Conservation (phyloP, 30 jellyfish, hydroid and myxozoan species). For the Turritopsis rubra region DNA sequence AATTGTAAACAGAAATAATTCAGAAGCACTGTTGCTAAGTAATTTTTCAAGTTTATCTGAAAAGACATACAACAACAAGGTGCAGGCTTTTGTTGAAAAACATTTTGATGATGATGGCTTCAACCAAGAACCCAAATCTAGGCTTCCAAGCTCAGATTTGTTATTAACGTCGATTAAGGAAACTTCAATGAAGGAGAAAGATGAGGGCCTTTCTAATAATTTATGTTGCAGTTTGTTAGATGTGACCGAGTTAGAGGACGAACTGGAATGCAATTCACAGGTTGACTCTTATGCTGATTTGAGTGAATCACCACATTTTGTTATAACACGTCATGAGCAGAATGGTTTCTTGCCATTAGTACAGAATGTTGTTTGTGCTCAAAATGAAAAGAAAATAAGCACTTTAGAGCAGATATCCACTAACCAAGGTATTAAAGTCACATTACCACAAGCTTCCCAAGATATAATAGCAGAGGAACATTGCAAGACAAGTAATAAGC, state of each 20-base stretch:
- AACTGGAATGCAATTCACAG: neutral
- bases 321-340: neutral
- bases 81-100: neutral
- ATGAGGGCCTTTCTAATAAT: neutral
- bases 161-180: conserved; percentile 11
- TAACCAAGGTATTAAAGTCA: neutral
- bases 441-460: neutral
- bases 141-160: conserved; percentile 15
- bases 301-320: neutral
- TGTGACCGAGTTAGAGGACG: conserved; percentile 25
- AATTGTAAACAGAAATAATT: neutral
- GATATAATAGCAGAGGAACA: neutral
- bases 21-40: neutral
- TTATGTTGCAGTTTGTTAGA: neutral
- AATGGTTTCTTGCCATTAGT: neutral
- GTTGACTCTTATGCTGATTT: neutral
- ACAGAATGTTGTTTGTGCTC: neutral
- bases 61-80: neutral
- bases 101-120: neutral
- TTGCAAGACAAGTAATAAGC: too few relatives aligned
- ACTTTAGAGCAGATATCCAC: neutral
- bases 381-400: too few relatives aligned
- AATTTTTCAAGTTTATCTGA: too few relatives aligned
- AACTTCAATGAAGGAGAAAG: neutral
- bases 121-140: neutral